phyloP scores from a whole-genome alignment of 2,797 vertebrate genomes.

The Aeoliscus strigatus region DNA sequence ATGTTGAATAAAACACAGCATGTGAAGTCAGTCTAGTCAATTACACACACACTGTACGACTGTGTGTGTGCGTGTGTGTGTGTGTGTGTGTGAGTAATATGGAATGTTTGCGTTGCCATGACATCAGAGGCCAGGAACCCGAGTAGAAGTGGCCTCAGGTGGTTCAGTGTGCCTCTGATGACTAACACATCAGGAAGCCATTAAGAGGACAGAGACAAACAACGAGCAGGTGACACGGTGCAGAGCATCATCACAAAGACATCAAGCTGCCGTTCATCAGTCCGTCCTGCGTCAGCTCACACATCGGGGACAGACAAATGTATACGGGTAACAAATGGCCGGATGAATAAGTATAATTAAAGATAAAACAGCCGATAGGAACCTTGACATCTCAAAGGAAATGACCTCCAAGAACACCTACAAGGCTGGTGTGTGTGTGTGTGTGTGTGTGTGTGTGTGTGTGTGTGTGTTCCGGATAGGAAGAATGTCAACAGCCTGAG shows the following conservation, averaged over 20 bases:
- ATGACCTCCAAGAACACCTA: conserved; percentile 16
- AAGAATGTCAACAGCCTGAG: conserved; percentile 7
- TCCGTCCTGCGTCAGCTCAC: conserved; percentile 8
- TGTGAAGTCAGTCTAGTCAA: too few species aligned
- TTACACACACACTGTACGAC: conserved; percentile 6
- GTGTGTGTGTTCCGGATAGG: neutral
- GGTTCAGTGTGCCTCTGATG: conserved; percentile 19
- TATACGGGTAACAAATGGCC: conserved; percentile 16
- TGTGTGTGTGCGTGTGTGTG: too few species aligned
- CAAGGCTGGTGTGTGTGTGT: conserved; percentile 5
- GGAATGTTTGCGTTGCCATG: too few species aligned
- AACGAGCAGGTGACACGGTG: conserved; percentile 18
- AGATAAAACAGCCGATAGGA: conserved; percentile 12
- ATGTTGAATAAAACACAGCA: too few species aligned
- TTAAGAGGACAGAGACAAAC: conserved; percentile 40
- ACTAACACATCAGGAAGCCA: conserved; percentile 32
- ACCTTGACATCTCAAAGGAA: conserved; percentile 29
- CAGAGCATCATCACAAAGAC: conserved; percentile 15
- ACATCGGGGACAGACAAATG: conserved; percentile 6
- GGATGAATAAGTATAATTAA: conserved; percentile 29
- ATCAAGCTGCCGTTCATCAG: conserved; percentile 9
- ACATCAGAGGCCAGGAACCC: conserved; percentile 19
- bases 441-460: too few species aligned
- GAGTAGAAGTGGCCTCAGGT: conserved; percentile 30
- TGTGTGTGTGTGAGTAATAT: too few species aligned